Conservation (phyloP, 2,113 vertebrate species). For the Thunnus maccoyii region DNA sequence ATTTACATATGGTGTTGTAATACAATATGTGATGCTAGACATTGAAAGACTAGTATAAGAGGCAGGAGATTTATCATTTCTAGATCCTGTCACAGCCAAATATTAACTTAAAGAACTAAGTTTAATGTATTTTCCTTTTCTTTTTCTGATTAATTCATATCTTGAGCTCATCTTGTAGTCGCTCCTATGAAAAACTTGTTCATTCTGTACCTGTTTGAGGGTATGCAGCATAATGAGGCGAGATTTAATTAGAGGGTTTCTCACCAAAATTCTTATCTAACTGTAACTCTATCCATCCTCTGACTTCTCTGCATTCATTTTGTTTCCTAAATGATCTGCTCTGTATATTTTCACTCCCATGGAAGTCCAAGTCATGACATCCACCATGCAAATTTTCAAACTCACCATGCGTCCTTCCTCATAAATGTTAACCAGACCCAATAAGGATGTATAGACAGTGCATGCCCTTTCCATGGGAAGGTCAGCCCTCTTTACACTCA, state of each 20-base stretch:
- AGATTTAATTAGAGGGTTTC: slow-evolving; percentile 40
- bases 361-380: slow-evolving; percentile 18
- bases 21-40: not conserved
- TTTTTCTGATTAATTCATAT: not conserved
- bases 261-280: slow-evolving; percentile 37
- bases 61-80: too few relatives aligned
- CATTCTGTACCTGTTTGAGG: slow-evolving; percentile 17
- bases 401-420: not conserved
- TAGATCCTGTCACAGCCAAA: not conserved
- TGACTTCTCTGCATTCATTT: slow-evolving; percentile 24
- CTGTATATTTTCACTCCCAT: not conserved
- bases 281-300: not conserved
- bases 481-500: not conserved
- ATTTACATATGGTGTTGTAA: not conserved
- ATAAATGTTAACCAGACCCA: slow-evolving; percentile 32
- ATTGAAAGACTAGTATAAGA: too few relatives aligned
- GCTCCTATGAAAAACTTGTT: slow-evolving; percentile 3
- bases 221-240: slow-evolving; percentile 23
- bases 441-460: not conserved
- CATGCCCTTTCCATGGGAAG: not conserved
- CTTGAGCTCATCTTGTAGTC: slow-evolving; percentile 12
- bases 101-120: not conserved
- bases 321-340: slow-evolving; percentile 23
- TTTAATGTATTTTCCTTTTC: not conserved
- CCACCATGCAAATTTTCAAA: not conserved